A percentile compares a stretch with the other conserved stretches of the same genome.
phyloP scores from a whole-genome alignment of 2,113 vertebrate genomes.

The Eptesicus fuscus region DNA sequence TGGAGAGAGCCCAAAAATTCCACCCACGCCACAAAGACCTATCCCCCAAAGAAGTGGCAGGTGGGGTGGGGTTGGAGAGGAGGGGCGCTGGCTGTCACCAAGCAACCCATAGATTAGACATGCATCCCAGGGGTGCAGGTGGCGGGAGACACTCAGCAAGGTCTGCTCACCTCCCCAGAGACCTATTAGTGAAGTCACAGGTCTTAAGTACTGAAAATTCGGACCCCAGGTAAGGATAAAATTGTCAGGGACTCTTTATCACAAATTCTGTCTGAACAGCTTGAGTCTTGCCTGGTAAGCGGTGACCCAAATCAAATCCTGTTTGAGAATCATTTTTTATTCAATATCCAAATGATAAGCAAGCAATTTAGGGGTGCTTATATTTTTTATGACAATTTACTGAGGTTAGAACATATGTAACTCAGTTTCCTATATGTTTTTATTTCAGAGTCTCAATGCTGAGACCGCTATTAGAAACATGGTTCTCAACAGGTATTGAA shows the following conservation, averaged over 20 bases:
- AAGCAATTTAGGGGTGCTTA: not conserved
- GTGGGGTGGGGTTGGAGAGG: not conserved
- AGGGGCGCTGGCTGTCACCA: rapidly evolving
- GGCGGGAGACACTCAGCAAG: not conserved
- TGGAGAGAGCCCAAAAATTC: not conserved
- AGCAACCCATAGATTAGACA: not conserved
- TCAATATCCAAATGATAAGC: not conserved
- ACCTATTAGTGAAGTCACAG: no score
- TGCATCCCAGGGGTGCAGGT: rapidly evolving
- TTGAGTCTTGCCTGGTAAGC: not conserved
- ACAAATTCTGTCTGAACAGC: not conserved
- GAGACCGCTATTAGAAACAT: not conserved
- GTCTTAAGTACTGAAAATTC: no score
- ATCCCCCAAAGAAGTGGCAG: not conserved
- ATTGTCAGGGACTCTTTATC: not conserved
- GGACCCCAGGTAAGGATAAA: no score
- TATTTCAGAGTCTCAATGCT: not conserved
- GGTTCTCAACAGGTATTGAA: no score
- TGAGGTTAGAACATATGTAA: not conserved
- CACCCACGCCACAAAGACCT: not conserved
- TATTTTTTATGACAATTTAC: not conserved
- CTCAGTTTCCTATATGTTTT: not conserved
- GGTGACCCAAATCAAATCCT: rapidly evolving
- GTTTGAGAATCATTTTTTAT: not conserved
- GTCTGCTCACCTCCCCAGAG: not conserved